Conservation (phyloP, 2,888 invertebrate species). For the Caenorhabditis sinica region DNA sequence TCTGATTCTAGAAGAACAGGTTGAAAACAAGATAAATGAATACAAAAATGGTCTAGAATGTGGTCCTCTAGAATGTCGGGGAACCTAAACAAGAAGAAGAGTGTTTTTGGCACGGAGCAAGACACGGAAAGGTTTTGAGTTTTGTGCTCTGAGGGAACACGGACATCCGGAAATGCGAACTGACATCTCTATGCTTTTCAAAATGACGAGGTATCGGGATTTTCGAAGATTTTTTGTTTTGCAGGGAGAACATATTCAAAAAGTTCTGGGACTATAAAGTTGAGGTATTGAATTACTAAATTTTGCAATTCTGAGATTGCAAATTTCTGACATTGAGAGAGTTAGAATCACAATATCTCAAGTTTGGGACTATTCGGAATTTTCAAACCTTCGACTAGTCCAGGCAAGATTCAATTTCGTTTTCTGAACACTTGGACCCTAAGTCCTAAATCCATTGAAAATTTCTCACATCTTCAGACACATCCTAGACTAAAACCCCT, state of each 20-base stretch:
- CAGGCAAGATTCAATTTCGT: neutral
- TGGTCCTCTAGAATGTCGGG: too few relatives aligned
- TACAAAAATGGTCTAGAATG: too few relatives aligned
- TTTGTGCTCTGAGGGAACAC: too few relatives aligned
- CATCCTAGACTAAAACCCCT: neutral
- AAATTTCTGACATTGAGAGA: neutral
- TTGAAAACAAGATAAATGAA: too few relatives aligned
- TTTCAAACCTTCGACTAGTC: neutral
- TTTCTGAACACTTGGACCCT: neutral
- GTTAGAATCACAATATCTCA: neutral
- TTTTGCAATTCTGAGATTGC: neutral
- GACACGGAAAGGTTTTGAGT: too few relatives aligned
- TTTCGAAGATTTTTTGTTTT: neutral
- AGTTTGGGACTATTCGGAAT: neutral
- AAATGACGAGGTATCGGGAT: neutral
- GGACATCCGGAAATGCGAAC: neutral
- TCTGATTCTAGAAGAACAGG: too few relatives aligned
- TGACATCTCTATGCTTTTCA: neutral
- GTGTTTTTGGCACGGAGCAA: too few relatives aligned
- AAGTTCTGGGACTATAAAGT: too few relatives aligned
- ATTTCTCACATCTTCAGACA: neutral
- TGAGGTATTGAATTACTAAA: neutral
- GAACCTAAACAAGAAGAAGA: too few relatives aligned
- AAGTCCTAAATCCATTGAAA: neutral
- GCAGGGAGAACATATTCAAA: neutral